Conservation (phyloP, 92 coral and sea anemone species). For the Diadumene lineata region DNA sequence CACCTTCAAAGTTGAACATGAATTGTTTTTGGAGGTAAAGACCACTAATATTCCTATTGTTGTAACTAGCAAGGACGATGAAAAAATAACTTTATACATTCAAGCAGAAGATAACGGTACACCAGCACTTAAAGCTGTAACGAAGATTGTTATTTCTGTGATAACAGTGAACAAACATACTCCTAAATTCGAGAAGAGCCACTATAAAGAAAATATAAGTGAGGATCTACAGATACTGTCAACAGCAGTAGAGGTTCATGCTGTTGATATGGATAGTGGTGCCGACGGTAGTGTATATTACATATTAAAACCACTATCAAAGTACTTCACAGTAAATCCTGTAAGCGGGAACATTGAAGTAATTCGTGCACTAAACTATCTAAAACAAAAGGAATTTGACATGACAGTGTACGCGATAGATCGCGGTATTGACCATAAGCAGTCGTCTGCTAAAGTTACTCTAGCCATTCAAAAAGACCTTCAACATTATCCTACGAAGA, state of each 20-base stretch:
- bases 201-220: slow-evolving; percentile 47
- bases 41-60: slow-evolving; percentile 60
- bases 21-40: slow-evolving; percentile 54
- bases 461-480: slow-evolving; percentile 54
- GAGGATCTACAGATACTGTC: slow-evolving; percentile 54
- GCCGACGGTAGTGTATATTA: slow-evolving; percentile 62
- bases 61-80: slow-evolving; percentile 20
- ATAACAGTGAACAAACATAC: slow-evolving; percentile 46
- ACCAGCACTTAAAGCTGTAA: slow-evolving; percentile 43
- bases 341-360: slow-evolving; percentile 55
- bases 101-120: slow-evolving; percentile 67
- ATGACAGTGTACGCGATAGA: slow-evolving; percentile 63
- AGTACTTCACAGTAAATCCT: slow-evolving; percentile 64
- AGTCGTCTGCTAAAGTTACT: slow-evolving; percentile 49
- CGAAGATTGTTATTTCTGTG: slow-evolving; percentile 45
- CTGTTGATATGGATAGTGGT: slow-evolving; percentile 63
- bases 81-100: slow-evolving; percentile 45
- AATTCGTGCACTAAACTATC: slow-evolving; percentile 63
- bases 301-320: slow-evolving; percentile 44
- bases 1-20: slow-evolving; percentile 35
- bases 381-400: slow-evolving; percentile 33
- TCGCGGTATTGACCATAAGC: slow-evolving; percentile 51
- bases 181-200: slow-evolving; percentile 53
- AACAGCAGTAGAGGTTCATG: slow-evolving; percentile 52
- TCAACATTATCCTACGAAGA: slow-evolving; percentile 47